A percentile compares a stretch with the other conserved stretches of the same genome.
phyloP scores from a whole-genome alignment of 2,113 vertebrate species.

The Notarius quadriscutis region DNA sequence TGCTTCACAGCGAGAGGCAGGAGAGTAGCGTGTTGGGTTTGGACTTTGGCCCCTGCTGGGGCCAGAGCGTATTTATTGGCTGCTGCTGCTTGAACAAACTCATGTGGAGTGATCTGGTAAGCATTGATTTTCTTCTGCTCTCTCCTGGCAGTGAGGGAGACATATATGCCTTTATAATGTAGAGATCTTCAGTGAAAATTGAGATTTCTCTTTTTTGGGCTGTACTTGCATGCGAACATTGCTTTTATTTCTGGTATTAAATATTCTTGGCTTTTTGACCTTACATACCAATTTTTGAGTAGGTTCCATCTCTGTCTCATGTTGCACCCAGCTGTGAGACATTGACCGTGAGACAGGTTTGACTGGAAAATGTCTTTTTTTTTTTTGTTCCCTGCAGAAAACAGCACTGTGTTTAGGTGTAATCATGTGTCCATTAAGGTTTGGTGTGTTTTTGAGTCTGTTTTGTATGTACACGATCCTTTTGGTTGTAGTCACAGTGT shows the following conservation, averaged over 20 bases:
- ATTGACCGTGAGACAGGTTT: constrained; percentile 17
- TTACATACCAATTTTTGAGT: background rate
- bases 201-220: background rate
- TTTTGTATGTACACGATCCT: background rate
- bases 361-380: constrained; percentile 5
- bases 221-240: background rate
- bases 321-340: constrained; percentile 8
- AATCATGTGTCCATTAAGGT: background rate
- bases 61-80: constrained; percentile 53
- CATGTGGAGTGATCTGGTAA: constrained; percentile 55
- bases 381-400: background rate
- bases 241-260: background rate
- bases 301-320: background rate
- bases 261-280: background rate
- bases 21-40: constrained; percentile 44
- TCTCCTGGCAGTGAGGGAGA: background rate
- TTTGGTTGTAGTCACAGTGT: background rate
- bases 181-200: background rate
- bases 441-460: background rate
- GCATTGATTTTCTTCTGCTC: constrained; percentile 48
- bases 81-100: constrained; percentile 40
- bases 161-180: background rate
- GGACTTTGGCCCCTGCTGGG: constrained; percentile 55
- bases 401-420: background rate
- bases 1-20: constrained; percentile 37